Evolutionary conservation across 2,113 vertebrate genomes (phyloP).

Genomic region (Albula glossodonta): DNA sequence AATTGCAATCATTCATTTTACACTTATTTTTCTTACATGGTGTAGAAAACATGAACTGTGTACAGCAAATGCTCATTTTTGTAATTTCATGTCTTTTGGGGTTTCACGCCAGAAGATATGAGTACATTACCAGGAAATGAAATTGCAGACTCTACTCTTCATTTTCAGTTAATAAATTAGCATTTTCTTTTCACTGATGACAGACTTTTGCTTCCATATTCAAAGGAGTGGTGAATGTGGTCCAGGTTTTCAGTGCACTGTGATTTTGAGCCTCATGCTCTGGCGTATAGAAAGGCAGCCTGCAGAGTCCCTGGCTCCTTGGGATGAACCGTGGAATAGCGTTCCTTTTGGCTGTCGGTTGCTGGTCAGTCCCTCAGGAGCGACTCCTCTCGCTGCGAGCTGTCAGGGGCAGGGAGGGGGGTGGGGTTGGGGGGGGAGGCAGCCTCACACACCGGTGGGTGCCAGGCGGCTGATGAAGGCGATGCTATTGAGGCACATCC

Average conservation of each 20-base stretch:
- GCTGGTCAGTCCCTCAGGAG: background rate
- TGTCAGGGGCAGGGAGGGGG: background rate
- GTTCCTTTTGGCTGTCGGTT: background rate
- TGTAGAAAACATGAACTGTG: no score
- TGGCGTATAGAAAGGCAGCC: background rate
- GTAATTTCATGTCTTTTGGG: no score
- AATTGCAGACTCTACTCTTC: no score
- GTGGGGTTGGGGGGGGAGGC: no score
- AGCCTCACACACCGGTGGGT: slow-evolving; percentile 83
- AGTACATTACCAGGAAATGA: no score
- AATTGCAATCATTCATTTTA: no score
- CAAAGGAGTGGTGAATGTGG: background rate
- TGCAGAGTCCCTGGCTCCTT: background rate
- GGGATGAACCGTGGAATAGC: background rate
- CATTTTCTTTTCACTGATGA: no score
- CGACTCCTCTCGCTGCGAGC: background rate
- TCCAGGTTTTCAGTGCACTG: background rate
- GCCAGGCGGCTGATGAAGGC: slow-evolving; percentile 95
- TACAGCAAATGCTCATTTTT: no score
- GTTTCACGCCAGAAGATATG: no score
- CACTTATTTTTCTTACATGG: no score
- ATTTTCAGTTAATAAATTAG: no score
- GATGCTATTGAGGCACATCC: slow-evolving; percentile 92
- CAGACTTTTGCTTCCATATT: background rate
- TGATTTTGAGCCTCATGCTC: background rate